Base-by-base conservation (phyloP, 2,888 invertebrate species). In the Chaitophorus viminalis region DNA sequence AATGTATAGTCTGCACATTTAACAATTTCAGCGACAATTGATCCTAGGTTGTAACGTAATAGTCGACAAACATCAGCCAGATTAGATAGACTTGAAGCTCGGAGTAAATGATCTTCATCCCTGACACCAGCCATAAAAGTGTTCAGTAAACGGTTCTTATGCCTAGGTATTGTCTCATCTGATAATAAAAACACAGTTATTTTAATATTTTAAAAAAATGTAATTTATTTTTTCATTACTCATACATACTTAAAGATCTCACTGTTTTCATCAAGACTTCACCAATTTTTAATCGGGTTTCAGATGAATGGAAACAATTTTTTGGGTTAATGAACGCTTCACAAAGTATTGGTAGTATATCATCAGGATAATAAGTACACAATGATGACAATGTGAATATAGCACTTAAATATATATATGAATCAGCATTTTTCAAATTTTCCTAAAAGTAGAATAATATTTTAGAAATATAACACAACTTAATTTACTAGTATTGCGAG, bases 21-120 rank as follows among this genome's bases (percentile, higher is more conserved):
- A 84, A 96, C 92, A 85, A 97, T 93, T 94, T 97, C 97, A 89
- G 94, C 94, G 87, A 96, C 92, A 88, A 95, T 93, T 88, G 93
- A 92, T 52, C 95, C 95, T 9, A 97, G 92, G 90, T 94, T 94
- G 90, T 94, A 96, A 85, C 95, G 93, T 75, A 97, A 92, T 6
- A 95, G 93, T 90, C 94, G 93, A 90, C 95, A 95, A 29, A 97
- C 93, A 92, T 97, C 96, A 0, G 95, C 97, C 75, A 97, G 92
- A 91, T 96, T 96, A 0, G 97, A 96, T 85, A 97, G 92, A 90
- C 96, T 95, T 3, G 97, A 97, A 29, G 96, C 94, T 90, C 96
- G 93, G 74, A 97, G 93, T 52, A 96, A 91, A 29, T 94, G 93
- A 91, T 97, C 96, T 5, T 93, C 91, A 91, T 96, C 95, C 90